Evolutionary conservation across 2,888 invertebrate species (phyloP), one percentile per base, ranked within the genome.

Genomic region (Tyria jacobaeae): DNA sequence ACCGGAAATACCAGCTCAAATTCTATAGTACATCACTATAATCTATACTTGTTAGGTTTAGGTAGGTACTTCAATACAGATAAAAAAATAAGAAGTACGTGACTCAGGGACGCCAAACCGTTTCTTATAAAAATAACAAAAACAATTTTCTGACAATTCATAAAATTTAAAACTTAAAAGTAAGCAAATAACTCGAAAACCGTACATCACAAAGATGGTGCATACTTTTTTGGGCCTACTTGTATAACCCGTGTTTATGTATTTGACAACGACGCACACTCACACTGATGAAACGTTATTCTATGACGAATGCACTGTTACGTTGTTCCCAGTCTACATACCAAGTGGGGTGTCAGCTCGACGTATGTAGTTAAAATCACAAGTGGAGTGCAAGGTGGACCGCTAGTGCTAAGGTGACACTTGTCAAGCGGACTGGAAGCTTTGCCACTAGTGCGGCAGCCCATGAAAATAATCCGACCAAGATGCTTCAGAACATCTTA

Each of bases 341-440:
- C 69, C 71, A 78, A 80, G 61, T 70, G 69, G 76, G 73, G 71
- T 81, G 79, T 76, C 76, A 75, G 27, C 27, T 2, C 4, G 78
- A 70, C 70, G 78, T 77, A 75, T 71, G 82, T 82, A 90, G 92
- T 93, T 92, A 93, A 89, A 89, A 86, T 81, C 82, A 82, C 87
- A 92, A 92, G 86, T 91, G 88, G 92, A 90, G 87, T 91, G 89
- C 86, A 89, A 84, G 85, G 79, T 76, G 76, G 72, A 84, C 91
- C 91, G 91, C 89, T 91, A 89, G 64, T 65, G 78, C 69, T 76
- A 63, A 76, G 85, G 90, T 91, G 91, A 89, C 90, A 92, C 89
- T 89, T 90, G 85, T 73, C 84, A 87, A 89, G 81, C 89, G 81
- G 83, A 84, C 81, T 89, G 85, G 81, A 87, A 86, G 85, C 71